Evolutionary conservation across 2,888 invertebrate genomes (phyloP).

Genomic region (Stictocephala bisonia): DNA sequence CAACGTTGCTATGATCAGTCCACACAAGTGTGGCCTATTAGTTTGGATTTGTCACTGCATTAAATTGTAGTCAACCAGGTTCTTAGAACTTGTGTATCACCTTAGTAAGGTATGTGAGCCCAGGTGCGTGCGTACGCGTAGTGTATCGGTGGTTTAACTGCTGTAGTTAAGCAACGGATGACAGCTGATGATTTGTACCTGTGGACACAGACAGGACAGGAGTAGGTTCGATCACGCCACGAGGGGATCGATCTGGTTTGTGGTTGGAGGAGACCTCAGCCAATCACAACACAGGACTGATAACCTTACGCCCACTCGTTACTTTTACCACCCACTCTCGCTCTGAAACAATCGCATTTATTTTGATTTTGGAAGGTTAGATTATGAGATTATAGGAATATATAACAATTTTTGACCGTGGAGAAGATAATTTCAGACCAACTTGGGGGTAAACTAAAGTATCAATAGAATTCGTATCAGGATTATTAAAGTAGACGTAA

Average conservation of each 20-base stretch:
- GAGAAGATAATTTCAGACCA: too few relatives aligned
- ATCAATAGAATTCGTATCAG: too few relatives aligned
- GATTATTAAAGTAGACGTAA: too few relatives aligned
- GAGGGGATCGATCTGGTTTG: background rate
- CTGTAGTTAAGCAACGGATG: constrained; percentile 19
- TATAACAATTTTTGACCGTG: too few relatives aligned
- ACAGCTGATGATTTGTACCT: constrained; percentile 28
- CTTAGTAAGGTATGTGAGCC: background rate
- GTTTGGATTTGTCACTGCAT: background rate
- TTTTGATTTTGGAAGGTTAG: background rate
- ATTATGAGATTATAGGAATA: too few relatives aligned
- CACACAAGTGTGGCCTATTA: too few relatives aligned
- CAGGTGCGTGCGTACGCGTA: background rate
- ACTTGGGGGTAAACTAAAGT: too few relatives aligned
- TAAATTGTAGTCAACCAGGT: background rate
- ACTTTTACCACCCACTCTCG: too few relatives aligned
- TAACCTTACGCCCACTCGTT: background rate
- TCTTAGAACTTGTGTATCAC: background rate
- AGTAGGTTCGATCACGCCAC: constrained; percentile 11
- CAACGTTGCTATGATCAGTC: too few relatives aligned
- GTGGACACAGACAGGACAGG: background rate
- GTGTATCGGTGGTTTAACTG: constrained; percentile 30
- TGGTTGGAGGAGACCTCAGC: background rate
- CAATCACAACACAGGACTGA: background rate
- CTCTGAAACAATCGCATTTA: too few relatives aligned